A percentile compares a stretch with the other conserved stretches of the same genome.
Evolutionary conservation across 2,888 invertebrate species (phyloP).

Genomic region (Pedicia rivosa): DNA sequence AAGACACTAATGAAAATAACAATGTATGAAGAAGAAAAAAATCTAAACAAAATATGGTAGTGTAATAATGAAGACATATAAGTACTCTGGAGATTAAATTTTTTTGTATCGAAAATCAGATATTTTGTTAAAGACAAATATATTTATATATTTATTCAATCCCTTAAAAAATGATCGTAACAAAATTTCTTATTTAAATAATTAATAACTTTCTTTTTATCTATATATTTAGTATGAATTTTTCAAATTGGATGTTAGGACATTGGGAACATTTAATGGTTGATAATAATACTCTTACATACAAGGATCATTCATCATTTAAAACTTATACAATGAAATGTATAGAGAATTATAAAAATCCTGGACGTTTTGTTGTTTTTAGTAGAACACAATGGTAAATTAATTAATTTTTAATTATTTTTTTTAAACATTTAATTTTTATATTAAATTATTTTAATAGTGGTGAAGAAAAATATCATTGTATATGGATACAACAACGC

Average conservation of each 20-base stretch:
- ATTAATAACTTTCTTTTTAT: constrained; percentile 6
- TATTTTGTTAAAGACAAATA: too few species aligned
- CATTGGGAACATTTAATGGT: constrained; percentile 41
- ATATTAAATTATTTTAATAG: constrained; percentile 7
- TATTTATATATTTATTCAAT: too few species aligned
- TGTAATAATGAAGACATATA: too few species aligned
- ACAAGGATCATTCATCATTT: constrained; percentile 35
- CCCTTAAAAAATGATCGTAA: too few species aligned
- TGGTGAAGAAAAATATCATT: constrained; percentile 14
- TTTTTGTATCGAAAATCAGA: too few species aligned
- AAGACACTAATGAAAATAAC: too few species aligned
- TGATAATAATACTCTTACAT: constrained; percentile 31
- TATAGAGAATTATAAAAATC: constrained; percentile 15
- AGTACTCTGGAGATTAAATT: too few species aligned
- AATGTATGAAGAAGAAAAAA: too few species aligned
- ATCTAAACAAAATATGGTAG: too few species aligned
- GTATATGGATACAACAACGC: constrained; percentile 13
- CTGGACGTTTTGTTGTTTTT: constrained; percentile 33
- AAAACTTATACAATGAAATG: constrained; percentile 37
- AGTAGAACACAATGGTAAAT: constrained; percentile 32
- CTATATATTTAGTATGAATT: constrained; percentile 23
- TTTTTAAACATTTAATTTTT: not conserved
- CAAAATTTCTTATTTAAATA: constrained; percentile 2
- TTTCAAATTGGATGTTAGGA: constrained; percentile 46
- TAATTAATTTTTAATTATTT: not conserved